These are phyloP conservation scores for Rhorus exstirpatorius DNA, from an alignment of 2,888 invertebrate species.

Conservation along the genomic window DNA sequence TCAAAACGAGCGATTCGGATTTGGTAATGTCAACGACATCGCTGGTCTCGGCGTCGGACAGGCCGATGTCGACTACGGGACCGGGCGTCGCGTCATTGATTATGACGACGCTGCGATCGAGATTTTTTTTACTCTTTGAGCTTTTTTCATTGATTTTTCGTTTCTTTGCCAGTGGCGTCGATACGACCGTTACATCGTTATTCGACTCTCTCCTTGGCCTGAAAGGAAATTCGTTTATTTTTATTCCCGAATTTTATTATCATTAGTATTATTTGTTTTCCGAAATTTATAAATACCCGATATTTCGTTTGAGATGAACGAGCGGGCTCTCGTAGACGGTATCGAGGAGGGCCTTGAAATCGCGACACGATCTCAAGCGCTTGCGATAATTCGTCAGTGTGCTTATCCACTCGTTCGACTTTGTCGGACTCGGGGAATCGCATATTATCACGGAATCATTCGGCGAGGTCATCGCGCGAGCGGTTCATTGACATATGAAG, in stretches of 20 bases:
- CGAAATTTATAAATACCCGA: slow-evolving; percentile 33
- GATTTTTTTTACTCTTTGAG: not conserved
- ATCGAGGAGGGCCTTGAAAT: slow-evolving; percentile 19
- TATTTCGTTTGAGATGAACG: slow-evolving; percentile 55
- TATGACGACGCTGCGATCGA: slow-evolving; percentile 63
- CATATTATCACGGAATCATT: slow-evolving; percentile 70
- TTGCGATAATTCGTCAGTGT: slow-evolving; percentile 42
- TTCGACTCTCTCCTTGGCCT: slow-evolving; percentile 23
- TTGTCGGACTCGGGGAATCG: slow-evolving; percentile 63
- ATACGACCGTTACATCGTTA: slow-evolving; percentile 10
- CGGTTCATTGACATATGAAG: slow-evolving; percentile 7
- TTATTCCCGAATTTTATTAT: too few relatives aligned
- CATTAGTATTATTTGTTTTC: not conserved
- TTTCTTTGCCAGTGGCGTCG: slow-evolving; percentile 39
- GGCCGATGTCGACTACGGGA: slow-evolving; percentile 26
- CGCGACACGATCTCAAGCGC: slow-evolving; percentile 45
- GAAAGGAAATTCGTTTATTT: slow-evolving; percentile 8
- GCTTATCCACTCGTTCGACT: not conserved
- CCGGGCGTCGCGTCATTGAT: slow-evolving; percentile 44
- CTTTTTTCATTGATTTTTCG: slow-evolving; percentile 3
- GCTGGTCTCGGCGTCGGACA: slow-evolving; percentile 35
- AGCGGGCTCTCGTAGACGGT: slow-evolving; percentile 65
- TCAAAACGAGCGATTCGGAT: not conserved
- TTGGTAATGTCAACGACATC: slow-evolving; percentile 25
- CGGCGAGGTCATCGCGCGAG: slow-evolving; percentile 58